Percentiles rank a stretch among this genome's conserved stretches.
These are phyloP conservation scores for Rhinopomastus cyanomelas DNA, from an alignment of 2,113 vertebrate species.

Conservation along the genomic window DNA sequence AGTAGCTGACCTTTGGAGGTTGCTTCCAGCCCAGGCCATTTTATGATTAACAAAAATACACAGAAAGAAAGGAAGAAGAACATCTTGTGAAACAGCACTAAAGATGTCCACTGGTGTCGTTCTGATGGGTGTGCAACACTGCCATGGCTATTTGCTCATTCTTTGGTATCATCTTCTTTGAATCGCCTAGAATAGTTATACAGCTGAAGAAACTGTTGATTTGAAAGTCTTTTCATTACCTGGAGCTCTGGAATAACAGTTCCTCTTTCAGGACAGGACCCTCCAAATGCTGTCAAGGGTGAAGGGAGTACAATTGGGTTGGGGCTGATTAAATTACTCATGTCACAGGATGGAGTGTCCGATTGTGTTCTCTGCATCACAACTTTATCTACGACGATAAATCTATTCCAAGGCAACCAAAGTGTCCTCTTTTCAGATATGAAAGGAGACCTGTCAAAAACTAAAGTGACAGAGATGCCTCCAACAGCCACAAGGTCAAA, in stretches of 20 bases:
- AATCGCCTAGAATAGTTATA: not conserved
- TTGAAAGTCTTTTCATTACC: slow-evolving; percentile 68
- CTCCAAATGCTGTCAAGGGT: slow-evolving; percentile 89
- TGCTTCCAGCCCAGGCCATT: no score
- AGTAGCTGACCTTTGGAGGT: no score
- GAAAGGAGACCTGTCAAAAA: slow-evolving; percentile 97
- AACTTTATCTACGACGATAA: slow-evolving; percentile 92
- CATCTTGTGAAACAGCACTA: not conserved
- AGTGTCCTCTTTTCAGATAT: slow-evolving; percentile 88
- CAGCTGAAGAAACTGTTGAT: not conserved
- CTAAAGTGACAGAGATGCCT: slow-evolving; percentile 88
- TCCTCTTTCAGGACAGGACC: slow-evolving; percentile 90
- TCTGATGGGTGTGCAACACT: not conserved
- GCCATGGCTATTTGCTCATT: not conserved
- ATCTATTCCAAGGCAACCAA: slow-evolving; percentile 97
- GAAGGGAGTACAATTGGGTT: slow-evolving; percentile 94
- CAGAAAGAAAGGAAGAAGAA: not conserved
- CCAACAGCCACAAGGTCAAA: slow-evolving; percentile 95
- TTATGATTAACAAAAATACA: not conserved
- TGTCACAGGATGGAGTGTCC: slow-evolving; percentile 82
- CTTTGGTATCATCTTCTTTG: not conserved
- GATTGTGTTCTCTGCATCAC: slow-evolving; percentile 85
- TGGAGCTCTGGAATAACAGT: slow-evolving; percentile 92
- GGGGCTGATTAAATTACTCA: slow-evolving; percentile 87
- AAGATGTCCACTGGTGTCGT: not conserved